These are phyloP conservation scores for Caenorhabditis doughertyi DNA, from an alignment of 2,888 invertebrate species.

Conservation along the genomic window DNA sequence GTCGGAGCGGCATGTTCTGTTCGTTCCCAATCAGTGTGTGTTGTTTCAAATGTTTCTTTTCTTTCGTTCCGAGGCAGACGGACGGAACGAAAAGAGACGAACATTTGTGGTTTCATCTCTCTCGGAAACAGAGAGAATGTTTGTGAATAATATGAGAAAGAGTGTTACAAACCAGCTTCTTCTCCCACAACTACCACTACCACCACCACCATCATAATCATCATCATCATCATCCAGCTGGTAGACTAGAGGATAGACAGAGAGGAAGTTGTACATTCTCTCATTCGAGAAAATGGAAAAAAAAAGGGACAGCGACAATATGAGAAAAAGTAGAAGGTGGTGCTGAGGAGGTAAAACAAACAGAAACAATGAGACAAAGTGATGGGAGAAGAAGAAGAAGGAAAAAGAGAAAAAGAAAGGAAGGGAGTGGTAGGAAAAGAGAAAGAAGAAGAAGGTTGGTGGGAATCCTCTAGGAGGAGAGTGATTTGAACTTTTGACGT, in stretches of 20 bases:
- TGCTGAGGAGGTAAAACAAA: conserved; percentile 22
- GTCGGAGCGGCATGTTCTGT: neutral
- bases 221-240: conserved; percentile 4
- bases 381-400: neutral
- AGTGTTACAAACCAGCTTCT: conserved; percentile 47
- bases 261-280: conserved; percentile 17
- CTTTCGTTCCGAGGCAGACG: neutral
- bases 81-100: neutral
- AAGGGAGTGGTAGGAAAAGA: conserved; percentile 9
- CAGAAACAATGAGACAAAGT: conserved; percentile 42
- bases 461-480: conserved; percentile 21
- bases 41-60: neutral
- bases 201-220: no score
- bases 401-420: conserved; percentile 2
- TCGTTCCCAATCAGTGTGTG: conserved; percentile 23
- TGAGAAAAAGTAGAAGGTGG: conserved; percentile 2
- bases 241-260: neutral
- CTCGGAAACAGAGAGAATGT: neutral
- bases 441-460: conserved; percentile 13
- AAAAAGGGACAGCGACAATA: neutral
- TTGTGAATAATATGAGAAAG: conserved; percentile 37
- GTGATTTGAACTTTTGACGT: conserved; percentile 52
- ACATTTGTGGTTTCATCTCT: conserved; percentile 1
- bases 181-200: neutral
- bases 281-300: neutral